Conservation (phyloP, 2,888 invertebrate species). For the Antheraea assamensis region DNA sequence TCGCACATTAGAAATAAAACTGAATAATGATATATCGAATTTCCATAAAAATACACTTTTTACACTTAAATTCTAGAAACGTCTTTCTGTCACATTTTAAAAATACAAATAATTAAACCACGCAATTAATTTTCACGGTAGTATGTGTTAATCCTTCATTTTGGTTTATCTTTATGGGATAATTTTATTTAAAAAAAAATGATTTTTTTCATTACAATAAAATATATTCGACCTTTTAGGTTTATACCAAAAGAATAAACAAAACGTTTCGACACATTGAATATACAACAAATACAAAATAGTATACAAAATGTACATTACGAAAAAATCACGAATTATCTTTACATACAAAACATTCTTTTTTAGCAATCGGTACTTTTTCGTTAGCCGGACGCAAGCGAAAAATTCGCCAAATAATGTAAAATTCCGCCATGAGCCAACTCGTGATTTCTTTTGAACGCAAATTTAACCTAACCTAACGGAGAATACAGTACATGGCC, state of each 20-base stretch:
- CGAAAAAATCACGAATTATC: background rate
- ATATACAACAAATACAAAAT: background rate
- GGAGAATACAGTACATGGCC: too few relatives aligned
- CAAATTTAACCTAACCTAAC: too few relatives aligned
- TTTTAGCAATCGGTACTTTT: too few relatives aligned
- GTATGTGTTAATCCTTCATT: background rate
- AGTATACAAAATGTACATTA: background rate
- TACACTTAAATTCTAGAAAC: background rate
- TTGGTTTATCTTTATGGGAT: background rate
- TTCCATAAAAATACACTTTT: background rate
- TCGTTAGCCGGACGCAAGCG: too few relatives aligned
- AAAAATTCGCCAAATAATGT: too few relatives aligned
- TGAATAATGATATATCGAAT: background rate
- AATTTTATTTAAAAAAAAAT: background rate
- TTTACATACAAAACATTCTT: too few relatives aligned
- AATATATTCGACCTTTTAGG: too few relatives aligned
- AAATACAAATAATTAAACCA: background rate
- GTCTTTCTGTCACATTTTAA: background rate
- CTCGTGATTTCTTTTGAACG: too few relatives aligned
- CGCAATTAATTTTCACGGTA: background rate
- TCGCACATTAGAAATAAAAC: background rate
- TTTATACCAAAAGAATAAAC: background rate
- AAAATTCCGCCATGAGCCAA: too few relatives aligned
- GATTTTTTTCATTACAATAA: background rate
- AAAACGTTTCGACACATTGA: background rate